Conservation (phyloP, 2,888 invertebrate species). For the Heliconius ethilla region DNA sequence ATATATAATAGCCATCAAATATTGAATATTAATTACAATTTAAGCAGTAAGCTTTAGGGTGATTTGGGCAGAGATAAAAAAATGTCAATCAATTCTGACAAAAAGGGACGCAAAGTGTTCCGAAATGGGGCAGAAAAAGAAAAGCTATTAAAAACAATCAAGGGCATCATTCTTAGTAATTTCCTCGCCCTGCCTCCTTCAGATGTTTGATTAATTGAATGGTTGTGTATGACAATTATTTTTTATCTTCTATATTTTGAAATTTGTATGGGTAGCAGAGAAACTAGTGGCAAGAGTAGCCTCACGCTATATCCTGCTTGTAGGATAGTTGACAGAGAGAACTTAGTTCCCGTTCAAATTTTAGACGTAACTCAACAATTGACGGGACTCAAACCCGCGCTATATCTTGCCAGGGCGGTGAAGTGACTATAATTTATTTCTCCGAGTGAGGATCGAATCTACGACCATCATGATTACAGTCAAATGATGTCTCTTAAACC, state of each 20-base stretch:
- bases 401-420: no score
- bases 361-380: no score
- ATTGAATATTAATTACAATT: conserved; percentile 23
- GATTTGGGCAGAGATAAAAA: conserved; percentile 33
- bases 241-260: background rate
- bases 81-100: conserved; percentile 42
- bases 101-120: conserved; percentile 45
- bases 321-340: no score
- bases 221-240: background rate
- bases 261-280: background rate
- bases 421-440: no score
- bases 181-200: conserved; percentile 54
- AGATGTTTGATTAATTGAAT: conserved; percentile 56
- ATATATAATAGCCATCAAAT: conserved; percentile 13
- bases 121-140: conserved; percentile 53
- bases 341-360: no score
- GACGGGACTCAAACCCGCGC: no score
- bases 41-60: conserved; percentile 8
- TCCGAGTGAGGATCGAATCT: no score
- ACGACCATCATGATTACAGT: no score
- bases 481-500: no score
- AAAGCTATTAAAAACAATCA: conserved; percentile 72
- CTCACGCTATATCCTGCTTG: no score
- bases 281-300: background rate
- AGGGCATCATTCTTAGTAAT: conserved; percentile 58